Percentiles rank a stretch among this genome's conserved stretches.
These are phyloP conservation scores for Embiotoca jacksoni DNA, from an alignment of 2,113 vertebrate species.

Conservation along the genomic window DNA sequence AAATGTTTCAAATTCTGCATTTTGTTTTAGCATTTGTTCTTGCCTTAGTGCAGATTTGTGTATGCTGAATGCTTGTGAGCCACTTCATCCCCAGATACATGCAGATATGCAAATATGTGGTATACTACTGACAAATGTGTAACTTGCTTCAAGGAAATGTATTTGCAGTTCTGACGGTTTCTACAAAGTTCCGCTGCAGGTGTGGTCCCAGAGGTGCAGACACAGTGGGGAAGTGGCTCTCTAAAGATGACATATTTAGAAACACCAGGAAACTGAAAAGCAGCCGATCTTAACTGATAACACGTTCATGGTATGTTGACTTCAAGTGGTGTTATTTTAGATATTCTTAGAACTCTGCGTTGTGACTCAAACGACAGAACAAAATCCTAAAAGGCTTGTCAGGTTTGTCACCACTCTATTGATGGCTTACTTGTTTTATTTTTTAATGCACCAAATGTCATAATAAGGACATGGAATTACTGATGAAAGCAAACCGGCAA, in stretches of 20 bases:
- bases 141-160: conserved; percentile 12
- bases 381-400: too few species aligned
- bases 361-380: neutral
- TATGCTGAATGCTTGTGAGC: neutral
- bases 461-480: too few species aligned
- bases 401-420: too few species aligned
- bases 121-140: neutral
- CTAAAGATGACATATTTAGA: conserved; percentile 27
- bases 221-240: conserved; percentile 2
- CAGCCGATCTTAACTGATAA: conserved; percentile 23
- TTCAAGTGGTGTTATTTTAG: neutral
- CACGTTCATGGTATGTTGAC: neutral
- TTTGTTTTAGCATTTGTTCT: neutral
- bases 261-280: conserved; percentile 25
- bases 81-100: neutral
- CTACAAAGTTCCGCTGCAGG: conserved; percentile 42
- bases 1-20: too few species aligned
- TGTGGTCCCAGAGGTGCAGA: conserved; percentile 43
- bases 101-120: neutral
- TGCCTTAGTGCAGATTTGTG: too few species aligned
- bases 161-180: conserved; percentile 37
- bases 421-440: too few species aligned
- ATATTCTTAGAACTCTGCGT: neutral
- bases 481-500: neutral
- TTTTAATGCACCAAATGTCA: too few species aligned